Evolutionary conservation across 2,797 vertebrate genomes (phyloP).

Genomic region (Sphaeramia orbicularis): DNA sequence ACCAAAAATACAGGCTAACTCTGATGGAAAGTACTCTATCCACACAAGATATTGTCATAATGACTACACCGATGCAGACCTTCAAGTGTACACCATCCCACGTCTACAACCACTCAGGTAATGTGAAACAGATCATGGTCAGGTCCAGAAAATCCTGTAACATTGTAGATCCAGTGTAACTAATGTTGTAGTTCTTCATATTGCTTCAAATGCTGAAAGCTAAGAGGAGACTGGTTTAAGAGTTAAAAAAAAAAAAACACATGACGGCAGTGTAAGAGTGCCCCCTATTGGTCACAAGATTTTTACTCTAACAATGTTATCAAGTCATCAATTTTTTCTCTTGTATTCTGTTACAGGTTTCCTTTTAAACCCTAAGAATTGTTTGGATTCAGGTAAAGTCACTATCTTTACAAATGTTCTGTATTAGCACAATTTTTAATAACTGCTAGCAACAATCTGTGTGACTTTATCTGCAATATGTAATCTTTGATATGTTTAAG

Average conservation of each 20-base stretch:
- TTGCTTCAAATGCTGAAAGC: no score
- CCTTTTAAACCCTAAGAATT: not conserved
- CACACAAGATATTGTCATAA: constrained; percentile 8
- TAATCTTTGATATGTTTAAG: constrained; percentile 32
- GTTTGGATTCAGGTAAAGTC: not conserved
- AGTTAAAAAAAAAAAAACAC: not conserved
- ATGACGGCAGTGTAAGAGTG: constrained; percentile 31
- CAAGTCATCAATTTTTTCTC: not conserved
- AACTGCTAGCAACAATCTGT: not conserved
- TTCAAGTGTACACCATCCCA: rapidly evolving
- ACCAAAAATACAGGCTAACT: rapidly evolving
- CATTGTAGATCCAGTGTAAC: no score
- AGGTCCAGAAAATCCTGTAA: no score
- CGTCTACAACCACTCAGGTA: not conserved
- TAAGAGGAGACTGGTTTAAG: no score
- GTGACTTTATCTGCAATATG: not conserved
- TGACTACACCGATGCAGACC: rapidly evolving
- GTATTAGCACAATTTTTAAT: not conserved
- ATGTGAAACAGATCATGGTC: no score
- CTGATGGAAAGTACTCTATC: not conserved
- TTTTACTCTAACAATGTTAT: not conserved
- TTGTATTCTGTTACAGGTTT: constrained; percentile 7
- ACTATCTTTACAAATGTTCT: not conserved
- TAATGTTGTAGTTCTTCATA: no score
- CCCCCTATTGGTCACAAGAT: constrained; percentile 45